Evolutionary conservation across 2,797 vertebrate genomes (phyloP).

Genomic region (Xyrichtys novacula): DNA sequence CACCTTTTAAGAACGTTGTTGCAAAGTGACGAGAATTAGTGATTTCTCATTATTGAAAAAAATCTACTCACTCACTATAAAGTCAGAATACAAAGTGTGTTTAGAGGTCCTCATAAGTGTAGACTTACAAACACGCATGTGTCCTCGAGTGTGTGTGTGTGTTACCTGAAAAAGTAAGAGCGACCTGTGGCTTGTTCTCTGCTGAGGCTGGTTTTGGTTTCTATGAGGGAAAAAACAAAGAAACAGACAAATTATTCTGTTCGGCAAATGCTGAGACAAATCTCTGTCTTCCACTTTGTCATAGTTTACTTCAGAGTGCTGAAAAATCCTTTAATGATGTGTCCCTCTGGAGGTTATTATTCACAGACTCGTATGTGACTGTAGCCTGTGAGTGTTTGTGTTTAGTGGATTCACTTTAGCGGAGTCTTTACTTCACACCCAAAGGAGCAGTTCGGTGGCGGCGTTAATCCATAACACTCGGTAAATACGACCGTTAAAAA

Average conservation of each 20-base stretch:
- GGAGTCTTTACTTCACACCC: constrained; percentile 32
- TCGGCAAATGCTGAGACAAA: constrained; percentile 1
- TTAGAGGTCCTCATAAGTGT: neutral
- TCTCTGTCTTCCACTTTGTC: neutral
- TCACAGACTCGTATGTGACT: constrained; percentile 24
- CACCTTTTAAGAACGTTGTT: neutral
- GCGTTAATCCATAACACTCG: constrained; percentile 27
- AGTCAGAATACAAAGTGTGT: too few relatives aligned
- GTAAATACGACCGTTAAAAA: constrained; percentile 41
- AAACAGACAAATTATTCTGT: neutral
- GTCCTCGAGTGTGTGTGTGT: neutral
- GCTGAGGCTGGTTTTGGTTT: constrained; percentile 39
- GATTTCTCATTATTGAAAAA: too few relatives aligned
- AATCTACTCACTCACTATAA: too few relatives aligned
- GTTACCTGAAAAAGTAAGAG: constrained; percentile 75
- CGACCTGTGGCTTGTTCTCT: constrained; percentile 50
- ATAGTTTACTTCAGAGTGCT: neutral
- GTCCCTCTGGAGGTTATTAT: constrained; percentile 40
- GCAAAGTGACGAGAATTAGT: too few relatives aligned
- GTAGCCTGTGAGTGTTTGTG: neutral
- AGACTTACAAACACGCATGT: too few relatives aligned
- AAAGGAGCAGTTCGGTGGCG: constrained; percentile 19
- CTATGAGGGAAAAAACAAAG: constrained; percentile 36
- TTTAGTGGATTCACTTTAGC: constrained; percentile 22
- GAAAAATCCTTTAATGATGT: constrained; percentile 29